These are phyloP conservation scores for Serrognathus titanus DNA, from an alignment of 2,888 invertebrate species.

Conservation along the genomic window DNA sequence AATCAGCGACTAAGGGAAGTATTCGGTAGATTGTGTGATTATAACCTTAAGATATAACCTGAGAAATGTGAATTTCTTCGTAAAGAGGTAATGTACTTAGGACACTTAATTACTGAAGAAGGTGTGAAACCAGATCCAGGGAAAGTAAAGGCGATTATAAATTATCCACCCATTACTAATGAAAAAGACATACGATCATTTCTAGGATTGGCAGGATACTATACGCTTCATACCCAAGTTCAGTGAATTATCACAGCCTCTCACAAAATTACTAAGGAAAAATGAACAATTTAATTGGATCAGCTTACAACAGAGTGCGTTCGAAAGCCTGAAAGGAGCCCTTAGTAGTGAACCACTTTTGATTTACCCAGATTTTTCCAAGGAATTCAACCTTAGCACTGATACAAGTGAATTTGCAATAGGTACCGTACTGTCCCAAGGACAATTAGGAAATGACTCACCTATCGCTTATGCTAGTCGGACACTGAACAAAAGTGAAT, in stretches of 20 bases:
- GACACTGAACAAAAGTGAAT: constrained; percentile 5
- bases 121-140: constrained; percentile 13
- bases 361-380: constrained; percentile 12
- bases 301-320: neutral
- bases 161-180: constrained; percentile 5
- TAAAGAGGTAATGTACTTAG: too few species aligned
- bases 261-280: constrained; percentile 10
- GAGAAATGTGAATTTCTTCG: too few species aligned
- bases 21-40: neutral
- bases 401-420: constrained; percentile 11
- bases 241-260: constrained; percentile 10
- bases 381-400: constrained; percentile 11
- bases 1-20: constrained; percentile 18
- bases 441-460: neutral
- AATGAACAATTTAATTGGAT: neutral
- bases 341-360: constrained; percentile 11
- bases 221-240: constrained; percentile 14
- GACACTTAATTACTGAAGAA: constrained; percentile 1
- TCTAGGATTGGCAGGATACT: constrained; percentile 14
- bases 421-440: constrained; percentile 10
- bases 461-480: constrained; percentile 6
- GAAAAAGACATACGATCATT: constrained; percentile 14
- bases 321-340: constrained; percentile 11
- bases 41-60: too few species aligned
- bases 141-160: constrained; percentile 5